These are phyloP conservation scores for Apodemus sylvaticus DNA, from an alignment of 2,113 vertebrate species.

Conservation along the genomic window DNA sequence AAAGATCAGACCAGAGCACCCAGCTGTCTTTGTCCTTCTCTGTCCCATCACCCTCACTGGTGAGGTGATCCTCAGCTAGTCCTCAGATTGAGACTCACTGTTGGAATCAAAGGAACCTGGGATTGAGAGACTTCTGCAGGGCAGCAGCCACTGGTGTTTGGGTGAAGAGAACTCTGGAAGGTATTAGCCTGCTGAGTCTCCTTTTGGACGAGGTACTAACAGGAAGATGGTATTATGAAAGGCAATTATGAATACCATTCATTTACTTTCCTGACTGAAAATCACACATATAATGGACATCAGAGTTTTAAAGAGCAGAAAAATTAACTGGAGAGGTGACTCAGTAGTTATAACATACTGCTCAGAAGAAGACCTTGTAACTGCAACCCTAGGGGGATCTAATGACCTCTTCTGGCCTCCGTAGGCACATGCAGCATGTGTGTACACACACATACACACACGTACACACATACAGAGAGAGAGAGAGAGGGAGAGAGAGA, in stretches of 20 bases:
- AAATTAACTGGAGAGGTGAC: background rate
- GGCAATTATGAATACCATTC: background rate
- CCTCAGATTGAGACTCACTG: background rate
- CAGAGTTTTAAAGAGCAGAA: background rate
- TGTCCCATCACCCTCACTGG: background rate
- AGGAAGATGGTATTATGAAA: background rate
- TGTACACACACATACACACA: background rate
- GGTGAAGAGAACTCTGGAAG: background rate
- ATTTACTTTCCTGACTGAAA: background rate
- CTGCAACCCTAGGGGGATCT: background rate
- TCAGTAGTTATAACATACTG: background rate
- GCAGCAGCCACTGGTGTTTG: background rate
- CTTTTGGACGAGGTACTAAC: background rate
- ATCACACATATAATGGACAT: background rate
- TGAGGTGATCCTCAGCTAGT: background rate
- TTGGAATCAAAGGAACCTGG: background rate
- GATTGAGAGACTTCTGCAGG: accelerated
- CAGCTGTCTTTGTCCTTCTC: background rate
- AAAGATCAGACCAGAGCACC: background rate
- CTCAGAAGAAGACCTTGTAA: background rate
- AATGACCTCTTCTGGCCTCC: background rate
- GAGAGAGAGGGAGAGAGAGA: no score
- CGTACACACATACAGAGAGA: background rate
- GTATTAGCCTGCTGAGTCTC: background rate
- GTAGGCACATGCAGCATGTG: no score